Base-by-base conservation (phyloP, 1,140 invertebrate species). In the Pseudomyrmex flavicornis region DNA sequence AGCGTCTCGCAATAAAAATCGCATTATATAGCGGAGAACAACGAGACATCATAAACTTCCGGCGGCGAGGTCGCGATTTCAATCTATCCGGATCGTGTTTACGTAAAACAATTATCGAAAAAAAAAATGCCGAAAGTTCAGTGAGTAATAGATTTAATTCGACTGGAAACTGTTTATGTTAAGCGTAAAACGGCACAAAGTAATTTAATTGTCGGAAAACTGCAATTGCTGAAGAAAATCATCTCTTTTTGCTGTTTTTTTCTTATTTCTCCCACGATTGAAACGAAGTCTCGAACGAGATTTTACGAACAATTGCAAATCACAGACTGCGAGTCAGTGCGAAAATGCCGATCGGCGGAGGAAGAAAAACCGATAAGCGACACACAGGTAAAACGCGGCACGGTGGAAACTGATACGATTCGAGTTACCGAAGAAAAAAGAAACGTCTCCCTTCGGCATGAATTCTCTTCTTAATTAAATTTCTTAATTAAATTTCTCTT, bases 381-480 rank as follows among this genome's bases (percentile, higher is more conserved):
- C 63, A 8, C 17, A 35, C 35, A 35, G 50, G 58, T 20, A 68
- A 58, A 65, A 58, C 63, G 63, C 62, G 56, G 58, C 56, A 52
- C 12, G 75, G 61, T 20, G 66, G 50, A 61, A 65, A 62, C 76
- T 58, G 63, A 20, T 48, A 35, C 52, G 58, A 79, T 62, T 54
- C 69, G 48, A 85, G 20, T 50, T 13, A 79, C 68, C 48, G 73
- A 54, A 35, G 4, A 35, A 35, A 35, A 35, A 35, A 35, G 7
- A 85, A 58, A 61, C 56, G 75, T 88, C 58, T 58, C 80, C 72
- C 61, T 88, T 77, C 56, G 76, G 88, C 88, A 89, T 89, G 85
- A 86, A 76, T 15, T 88, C 66, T 84, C 66, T 44, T 76, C 72
- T 82, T 82, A 86, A 68, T 88, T 89, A 86, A 76, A 86, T 84